Evolutionary conservation across 2,888 invertebrate genomes (phyloP).

Genomic region (Dryomyza anilis): DNA sequence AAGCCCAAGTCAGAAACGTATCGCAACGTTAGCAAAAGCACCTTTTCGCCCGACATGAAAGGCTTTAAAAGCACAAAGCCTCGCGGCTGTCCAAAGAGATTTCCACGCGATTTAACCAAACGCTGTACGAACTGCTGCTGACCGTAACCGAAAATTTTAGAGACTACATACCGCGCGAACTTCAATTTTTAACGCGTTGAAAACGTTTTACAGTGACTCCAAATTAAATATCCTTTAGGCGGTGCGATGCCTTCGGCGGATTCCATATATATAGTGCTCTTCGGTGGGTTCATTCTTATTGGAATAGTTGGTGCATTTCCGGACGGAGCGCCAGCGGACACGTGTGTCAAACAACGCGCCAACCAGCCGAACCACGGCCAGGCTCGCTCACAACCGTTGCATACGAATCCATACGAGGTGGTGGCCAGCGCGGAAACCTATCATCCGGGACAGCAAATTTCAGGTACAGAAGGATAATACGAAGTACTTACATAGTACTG

Average conservation of each 20-base stretch:
- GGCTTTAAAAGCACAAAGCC: slow-evolving; percentile 34
- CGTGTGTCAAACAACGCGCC: slow-evolving; percentile 76
- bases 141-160: background rate
- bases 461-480: slow-evolving; percentile 63
- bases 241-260: slow-evolving; percentile 29
- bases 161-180: background rate
- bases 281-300: slow-evolving; percentile 56
- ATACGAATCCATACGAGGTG: slow-evolving; percentile 72
- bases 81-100: slow-evolving; percentile 29
- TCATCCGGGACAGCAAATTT: slow-evolving; percentile 72
- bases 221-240: too few species aligned
- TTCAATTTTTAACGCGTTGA: background rate
- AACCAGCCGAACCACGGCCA: slow-evolving; percentile 79
- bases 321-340: slow-evolving; percentile 82
- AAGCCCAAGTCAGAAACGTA: background rate
- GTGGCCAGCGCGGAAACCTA: slow-evolving; percentile 70
- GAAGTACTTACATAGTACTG: too few species aligned
- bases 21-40: slow-evolving; percentile 1
- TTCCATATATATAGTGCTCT: slow-evolving; percentile 43
- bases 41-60: slow-evolving; percentile 1
- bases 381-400: slow-evolving; percentile 69
- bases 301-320: slow-evolving; percentile 66
- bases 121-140: slow-evolving; percentile 1
- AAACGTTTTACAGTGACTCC: too few species aligned
- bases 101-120: slow-evolving; percentile 19